These are phyloP conservation scores for Stenotaenia linearis DNA, from an alignment of 2,888 invertebrate species.

Conservation along the genomic window DNA sequence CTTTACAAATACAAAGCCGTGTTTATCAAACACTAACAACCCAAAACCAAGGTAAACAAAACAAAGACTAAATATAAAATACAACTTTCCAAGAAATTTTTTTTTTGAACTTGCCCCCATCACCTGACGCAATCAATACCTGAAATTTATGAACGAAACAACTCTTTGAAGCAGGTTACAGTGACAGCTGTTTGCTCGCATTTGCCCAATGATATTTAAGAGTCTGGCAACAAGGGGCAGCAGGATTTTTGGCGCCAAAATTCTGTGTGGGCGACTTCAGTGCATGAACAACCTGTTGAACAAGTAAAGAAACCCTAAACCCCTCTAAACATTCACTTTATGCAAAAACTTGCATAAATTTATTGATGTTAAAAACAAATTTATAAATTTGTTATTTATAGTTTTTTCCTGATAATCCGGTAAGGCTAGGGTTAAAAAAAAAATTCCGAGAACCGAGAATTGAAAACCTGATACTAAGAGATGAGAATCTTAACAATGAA, in stretches of 20 bases:
- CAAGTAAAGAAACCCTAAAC: not conserved
- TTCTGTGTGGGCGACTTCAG: not conserved
- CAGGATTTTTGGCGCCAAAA: conserved; percentile 17
- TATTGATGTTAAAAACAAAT: not conserved
- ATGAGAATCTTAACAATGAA: too few species aligned
- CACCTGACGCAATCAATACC: not conserved
- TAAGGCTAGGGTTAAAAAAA: too few species aligned
- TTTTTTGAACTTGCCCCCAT: not conserved
- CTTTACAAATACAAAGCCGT: not conserved
- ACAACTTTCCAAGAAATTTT: not conserved
- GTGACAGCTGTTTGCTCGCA: not conserved
- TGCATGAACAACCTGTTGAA: conserved; percentile 8
- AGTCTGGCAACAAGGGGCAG: not conserved
- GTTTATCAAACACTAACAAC: conserved; percentile 1
- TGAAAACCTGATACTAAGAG: too few species aligned
- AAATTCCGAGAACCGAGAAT: too few species aligned
- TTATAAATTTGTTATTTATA: too few species aligned
- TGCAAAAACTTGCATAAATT: too few species aligned
- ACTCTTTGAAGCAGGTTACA: not conserved
- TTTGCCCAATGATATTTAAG: not conserved
- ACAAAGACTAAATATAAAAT: not conserved
- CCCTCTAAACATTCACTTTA: not conserved
- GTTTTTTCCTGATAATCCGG: too few species aligned
- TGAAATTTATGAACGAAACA: not conserved
- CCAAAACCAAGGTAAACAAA: not conserved